phyloP scores from a whole-genome alignment of 2,888 invertebrate genomes.

The Polietes domitor region DNA sequence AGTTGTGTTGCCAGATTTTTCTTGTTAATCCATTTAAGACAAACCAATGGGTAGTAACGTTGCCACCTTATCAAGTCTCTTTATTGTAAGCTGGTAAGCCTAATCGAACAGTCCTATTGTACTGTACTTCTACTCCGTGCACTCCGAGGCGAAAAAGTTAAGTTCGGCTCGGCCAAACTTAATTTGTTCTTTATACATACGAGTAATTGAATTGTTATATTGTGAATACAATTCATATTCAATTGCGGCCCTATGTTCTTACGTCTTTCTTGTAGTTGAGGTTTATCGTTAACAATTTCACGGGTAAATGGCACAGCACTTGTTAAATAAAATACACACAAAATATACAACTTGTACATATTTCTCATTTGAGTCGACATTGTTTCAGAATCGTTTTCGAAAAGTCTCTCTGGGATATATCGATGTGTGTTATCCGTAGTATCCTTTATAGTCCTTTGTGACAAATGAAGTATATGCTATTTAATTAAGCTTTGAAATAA shows the following conservation, averaged over 20 bases:
- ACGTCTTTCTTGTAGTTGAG: conserved; percentile 81
- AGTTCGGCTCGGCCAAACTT: too few relatives aligned
- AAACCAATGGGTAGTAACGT: too few relatives aligned
- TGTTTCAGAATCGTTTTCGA: background rate
- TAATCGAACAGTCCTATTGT: too few relatives aligned
- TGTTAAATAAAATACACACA: conserved; percentile 46
- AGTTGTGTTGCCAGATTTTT: too few relatives aligned
- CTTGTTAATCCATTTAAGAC: too few relatives aligned
- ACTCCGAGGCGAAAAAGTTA: too few relatives aligned
- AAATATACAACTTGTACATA: conserved; percentile 1
- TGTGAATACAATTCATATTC: too few relatives aligned
- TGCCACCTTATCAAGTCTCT: too few relatives aligned
- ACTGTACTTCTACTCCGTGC: too few relatives aligned
- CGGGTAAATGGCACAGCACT: conserved; percentile 72
- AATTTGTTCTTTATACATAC: too few relatives aligned
- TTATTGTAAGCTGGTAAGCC: too few relatives aligned
- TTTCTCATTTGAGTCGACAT: background rate
- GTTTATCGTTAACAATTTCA: conserved; percentile 79
- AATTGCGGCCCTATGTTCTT: conserved; percentile 74
- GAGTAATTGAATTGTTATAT: too few relatives aligned
- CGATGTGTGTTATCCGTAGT: background rate
- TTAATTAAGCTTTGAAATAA: conserved; percentile 1
- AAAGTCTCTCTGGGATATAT: background rate
- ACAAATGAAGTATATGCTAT: background rate
- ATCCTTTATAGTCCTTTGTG: background rate